Base-by-base conservation (phyloP, 2,113 vertebrate species). In the Burhinus bistriatus region DNA sequence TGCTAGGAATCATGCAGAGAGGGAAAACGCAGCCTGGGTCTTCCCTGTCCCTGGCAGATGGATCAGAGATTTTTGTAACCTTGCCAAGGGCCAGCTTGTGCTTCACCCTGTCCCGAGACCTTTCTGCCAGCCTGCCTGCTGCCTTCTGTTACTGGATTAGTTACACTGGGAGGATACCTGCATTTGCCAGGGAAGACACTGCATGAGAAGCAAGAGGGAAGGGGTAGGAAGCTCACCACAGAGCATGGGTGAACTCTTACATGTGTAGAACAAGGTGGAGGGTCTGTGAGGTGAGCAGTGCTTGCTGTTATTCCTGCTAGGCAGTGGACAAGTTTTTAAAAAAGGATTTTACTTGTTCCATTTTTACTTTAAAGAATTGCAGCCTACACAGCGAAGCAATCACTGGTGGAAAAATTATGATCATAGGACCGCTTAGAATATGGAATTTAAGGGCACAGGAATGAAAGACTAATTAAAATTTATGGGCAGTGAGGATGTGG, bases 1-100 rank as follows among this genome's bases (percentile, higher is more conserved):
- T 32, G 20, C 27, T 47, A 1, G 2, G 26, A 76, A 23, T 59
- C 27, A 3, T 0, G 1, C 23, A 32, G 42, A 59, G 59, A 25
- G 47, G 17, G 13, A 51, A 21, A 7, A 14, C 0, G 2, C 19
- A 12, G 25, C 29, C 25, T n/a, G 21, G 8, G 5, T 40, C 8
- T 88, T 44, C 44, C 17, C n/a, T 58, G 7, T 44, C 17, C 42
- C 47, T 73, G 76, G 30, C n/a, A 49, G 23, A 23, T 1, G 10
- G 45, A 10, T 59, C 3, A 3, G 38, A 42, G 14, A 15, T 40
- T 11, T 3, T 26, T 82, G 55, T 61, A 23, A 57, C 12, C 17
- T 61, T 52, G 40, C 71, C 65, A 42, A 57, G 25, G 54, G 32
- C n/a, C 8, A 17, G 38, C 40, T 85, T 70, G 20, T 73, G 10